These are phyloP conservation scores for Nowickia ferox DNA, from an alignment of 2,888 invertebrate species.

Conservation along the genomic window DNA sequence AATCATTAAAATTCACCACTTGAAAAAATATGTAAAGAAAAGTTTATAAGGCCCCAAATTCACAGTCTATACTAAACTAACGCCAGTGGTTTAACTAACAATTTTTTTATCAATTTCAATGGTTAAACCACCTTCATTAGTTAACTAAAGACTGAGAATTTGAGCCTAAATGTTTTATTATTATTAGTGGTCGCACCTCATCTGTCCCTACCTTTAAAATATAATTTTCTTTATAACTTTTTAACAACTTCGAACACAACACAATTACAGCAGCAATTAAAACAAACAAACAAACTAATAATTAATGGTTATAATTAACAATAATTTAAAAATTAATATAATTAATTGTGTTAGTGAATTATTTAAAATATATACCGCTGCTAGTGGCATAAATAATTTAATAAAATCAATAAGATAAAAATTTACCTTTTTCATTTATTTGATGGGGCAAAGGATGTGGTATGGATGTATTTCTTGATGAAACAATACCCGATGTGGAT, in stretches of 20 bases:
- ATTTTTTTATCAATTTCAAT: too few relatives aligned
- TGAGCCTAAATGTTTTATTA: too few relatives aligned
- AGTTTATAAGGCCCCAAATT: too few relatives aligned
- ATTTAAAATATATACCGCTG: not conserved
- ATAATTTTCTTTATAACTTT: not conserved
- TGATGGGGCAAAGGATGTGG: slow-evolving; percentile 84
- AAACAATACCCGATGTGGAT: slow-evolving; percentile 75
- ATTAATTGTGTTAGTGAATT: not conserved
- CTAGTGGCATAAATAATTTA: not conserved
- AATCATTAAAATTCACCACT: too few relatives aligned
- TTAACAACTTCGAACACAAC: not conserved
- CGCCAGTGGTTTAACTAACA: too few relatives aligned
- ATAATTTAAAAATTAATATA: too few relatives aligned
- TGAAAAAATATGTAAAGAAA: too few relatives aligned
- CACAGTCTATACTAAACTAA: too few relatives aligned
- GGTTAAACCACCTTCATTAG: too few relatives aligned
- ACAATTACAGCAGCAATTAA: not conserved
- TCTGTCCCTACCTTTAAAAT: not conserved
- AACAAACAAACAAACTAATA: not conserved
- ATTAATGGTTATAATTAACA: not conserved
- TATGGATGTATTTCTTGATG: slow-evolving; percentile 82
- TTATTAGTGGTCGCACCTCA: too few relatives aligned
- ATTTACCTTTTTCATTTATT: slow-evolving; percentile 77
- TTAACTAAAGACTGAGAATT: too few relatives aligned
- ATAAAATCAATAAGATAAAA: not conserved